Evolutionary conservation across 1,140 invertebrate species (phyloP).

Genomic region (Euura saliciscinereae): DNA sequence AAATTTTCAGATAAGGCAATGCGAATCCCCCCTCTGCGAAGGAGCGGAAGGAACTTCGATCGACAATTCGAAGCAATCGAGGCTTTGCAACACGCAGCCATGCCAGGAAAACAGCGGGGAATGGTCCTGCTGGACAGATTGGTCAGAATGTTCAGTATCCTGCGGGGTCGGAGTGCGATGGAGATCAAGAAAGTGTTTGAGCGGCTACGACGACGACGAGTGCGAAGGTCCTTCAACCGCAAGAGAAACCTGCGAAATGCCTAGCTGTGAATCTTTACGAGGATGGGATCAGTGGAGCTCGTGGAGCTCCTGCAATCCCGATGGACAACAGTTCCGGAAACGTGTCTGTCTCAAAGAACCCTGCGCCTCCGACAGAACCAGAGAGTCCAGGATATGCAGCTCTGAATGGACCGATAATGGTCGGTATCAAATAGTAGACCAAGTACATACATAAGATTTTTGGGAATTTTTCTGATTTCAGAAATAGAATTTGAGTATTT

Average conservation of each 20-base stretch:
- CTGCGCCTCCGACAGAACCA: conserved; percentile 34
- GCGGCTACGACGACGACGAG: conserved; percentile 62
- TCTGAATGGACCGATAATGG: conserved; percentile 59
- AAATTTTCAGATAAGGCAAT: conserved; percentile 39
- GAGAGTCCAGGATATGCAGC: conserved; percentile 70
- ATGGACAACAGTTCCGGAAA: conserved; percentile 69
- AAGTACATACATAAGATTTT: conserved; percentile 31
- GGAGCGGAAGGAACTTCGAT: not conserved
- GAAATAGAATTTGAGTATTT: too few relatives aligned
- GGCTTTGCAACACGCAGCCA: conserved; percentile 72
- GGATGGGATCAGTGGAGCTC: conserved; percentile 71
- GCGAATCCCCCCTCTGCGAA: conserved; percentile 58
- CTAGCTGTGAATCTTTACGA: conserved; percentile 62
- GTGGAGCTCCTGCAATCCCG: conserved; percentile 73
- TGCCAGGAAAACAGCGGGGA: conserved; percentile 64
- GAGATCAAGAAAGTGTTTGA: conserved; percentile 66
- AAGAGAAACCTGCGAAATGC: conserved; percentile 64
- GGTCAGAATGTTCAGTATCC: conserved; percentile 78
- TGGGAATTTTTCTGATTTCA: conserved; percentile 32
- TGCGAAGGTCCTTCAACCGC: conserved; percentile 53
- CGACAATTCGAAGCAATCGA: conserved; percentile 68
- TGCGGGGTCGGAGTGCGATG: conserved; percentile 72
- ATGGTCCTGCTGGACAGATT: conserved; percentile 85
- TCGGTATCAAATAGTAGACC: conserved; percentile 43
- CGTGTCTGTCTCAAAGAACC: conserved; percentile 69